These are phyloP conservation scores for Seira ritae DNA, from an alignment of 2,888 invertebrate species.

Conservation along the genomic window DNA sequence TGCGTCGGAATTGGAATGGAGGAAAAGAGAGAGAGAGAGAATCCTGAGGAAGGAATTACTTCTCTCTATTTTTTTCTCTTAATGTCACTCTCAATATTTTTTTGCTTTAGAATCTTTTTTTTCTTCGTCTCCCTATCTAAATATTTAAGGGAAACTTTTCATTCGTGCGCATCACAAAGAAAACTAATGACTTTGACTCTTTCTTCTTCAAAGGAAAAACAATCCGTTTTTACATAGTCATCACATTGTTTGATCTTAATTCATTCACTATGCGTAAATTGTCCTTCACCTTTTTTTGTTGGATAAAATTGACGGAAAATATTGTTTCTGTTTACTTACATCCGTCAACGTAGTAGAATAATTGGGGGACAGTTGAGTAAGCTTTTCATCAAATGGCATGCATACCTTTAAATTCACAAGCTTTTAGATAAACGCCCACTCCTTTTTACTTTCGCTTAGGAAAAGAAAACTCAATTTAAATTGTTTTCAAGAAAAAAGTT, in stretches of 20 bases:
- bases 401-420: no score
- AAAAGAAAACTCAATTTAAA: no score
- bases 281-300: neutral
- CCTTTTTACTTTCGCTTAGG: no score
- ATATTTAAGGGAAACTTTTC: neutral
- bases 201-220: neutral
- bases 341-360: no score
- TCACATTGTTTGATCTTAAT: slow-evolving; percentile 1
- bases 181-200: neutral
- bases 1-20: neutral
- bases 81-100: slow-evolving; percentile 25
- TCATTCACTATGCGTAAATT: neutral
- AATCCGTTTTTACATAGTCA: neutral
- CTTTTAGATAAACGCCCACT: no score
- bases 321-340: no score
- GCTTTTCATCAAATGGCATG: no score
- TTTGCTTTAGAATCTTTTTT: neutral
- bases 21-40: neutral
- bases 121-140: neutral
- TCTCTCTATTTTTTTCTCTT: slow-evolving; percentile 12
- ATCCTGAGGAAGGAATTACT: neutral
- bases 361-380: no score
- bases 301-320: no score
- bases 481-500: no score
- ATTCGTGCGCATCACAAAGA: neutral